Percentiles rank a stretch among this genome's conserved stretches.
phyloP scores from a whole-genome alignment of 2,888 invertebrate genomes.

The Machimus rusticus region DNA sequence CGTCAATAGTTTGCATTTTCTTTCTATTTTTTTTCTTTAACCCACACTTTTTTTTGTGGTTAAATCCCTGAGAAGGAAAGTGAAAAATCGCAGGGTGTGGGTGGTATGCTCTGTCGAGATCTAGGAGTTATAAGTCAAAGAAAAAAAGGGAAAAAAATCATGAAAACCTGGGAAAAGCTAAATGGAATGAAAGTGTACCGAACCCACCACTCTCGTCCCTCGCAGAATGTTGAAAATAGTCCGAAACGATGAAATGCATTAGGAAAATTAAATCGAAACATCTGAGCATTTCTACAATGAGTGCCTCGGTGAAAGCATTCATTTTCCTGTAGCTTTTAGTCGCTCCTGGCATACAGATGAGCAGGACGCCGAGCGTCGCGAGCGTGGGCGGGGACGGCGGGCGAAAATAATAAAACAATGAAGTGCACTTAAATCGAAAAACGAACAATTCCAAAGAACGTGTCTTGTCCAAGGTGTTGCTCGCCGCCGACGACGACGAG shows the following conservation, averaged over 20 bases:
- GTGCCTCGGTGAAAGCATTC: background rate
- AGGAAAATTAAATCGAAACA: background rate
- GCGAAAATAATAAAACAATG: background rate
- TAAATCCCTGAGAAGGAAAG: background rate
- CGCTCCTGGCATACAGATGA: background rate
- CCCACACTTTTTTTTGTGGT: background rate
- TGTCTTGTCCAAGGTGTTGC: background rate
- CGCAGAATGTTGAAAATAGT: background rate
- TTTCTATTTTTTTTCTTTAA: background rate
- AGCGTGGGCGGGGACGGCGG: background rate
- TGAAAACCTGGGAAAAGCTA: background rate
- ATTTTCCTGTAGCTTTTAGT: background rate
- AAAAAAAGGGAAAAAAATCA: background rate
- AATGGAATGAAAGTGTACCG: background rate
- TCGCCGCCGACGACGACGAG: background rate
- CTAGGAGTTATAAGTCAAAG: background rate
- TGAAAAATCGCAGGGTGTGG: background rate
- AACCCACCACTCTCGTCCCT: background rate
- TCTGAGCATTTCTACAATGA: background rate
- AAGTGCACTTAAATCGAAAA: background rate
- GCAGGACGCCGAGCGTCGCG: background rate
- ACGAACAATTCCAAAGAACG: background rate
- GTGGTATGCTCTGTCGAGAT: background rate
- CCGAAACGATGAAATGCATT: background rate
- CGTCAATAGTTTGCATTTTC: background rate